Conservation (phyloP, 2,113 vertebrate genomes). For the Psettodes erumei region DNA sequence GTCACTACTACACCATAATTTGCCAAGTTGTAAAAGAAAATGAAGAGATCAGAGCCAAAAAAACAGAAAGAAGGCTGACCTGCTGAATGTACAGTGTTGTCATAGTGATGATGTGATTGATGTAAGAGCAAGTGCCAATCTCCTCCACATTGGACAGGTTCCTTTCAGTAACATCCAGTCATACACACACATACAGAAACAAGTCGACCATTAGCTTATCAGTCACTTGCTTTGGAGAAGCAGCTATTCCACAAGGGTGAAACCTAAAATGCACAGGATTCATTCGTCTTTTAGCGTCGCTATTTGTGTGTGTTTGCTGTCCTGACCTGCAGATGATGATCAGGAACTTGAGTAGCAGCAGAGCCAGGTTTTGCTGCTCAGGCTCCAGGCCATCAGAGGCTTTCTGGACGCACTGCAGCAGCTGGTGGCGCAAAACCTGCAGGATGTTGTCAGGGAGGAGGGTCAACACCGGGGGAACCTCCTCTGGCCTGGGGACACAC, state of each 20-base stretch:
- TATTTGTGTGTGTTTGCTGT: neutral
- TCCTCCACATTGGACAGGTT: slow-evolving; percentile 98
- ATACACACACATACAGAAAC: slow-evolving; percentile 5
- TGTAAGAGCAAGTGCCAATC: slow-evolving; percentile 97
- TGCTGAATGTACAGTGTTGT: slow-evolving; percentile 98
- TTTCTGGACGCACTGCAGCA: slow-evolving; percentile 96
- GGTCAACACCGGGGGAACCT: slow-evolving; percentile 92
- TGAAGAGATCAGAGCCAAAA: neutral
- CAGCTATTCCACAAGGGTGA: neutral
- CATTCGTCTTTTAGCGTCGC: neutral
- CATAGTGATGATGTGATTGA: slow-evolving; percentile 98
- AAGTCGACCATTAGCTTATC: neutral
- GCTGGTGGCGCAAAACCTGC: slow-evolving; percentile 93
- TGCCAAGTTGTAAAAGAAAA: neutral
- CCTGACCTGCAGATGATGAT: slow-evolving; percentile 96
- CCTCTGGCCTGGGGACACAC: slow-evolving; percentile 87
- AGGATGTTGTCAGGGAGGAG: slow-evolving; percentile 97
- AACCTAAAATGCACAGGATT: neutral
- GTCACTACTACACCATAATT: neutral
- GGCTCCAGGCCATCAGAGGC: slow-evolving; percentile 93
- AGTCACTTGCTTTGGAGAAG: no score
- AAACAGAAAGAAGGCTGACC: slow-evolving; percentile 74
- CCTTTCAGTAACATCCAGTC: slow-evolving; percentile 75
- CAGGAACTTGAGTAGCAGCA: slow-evolving; percentile 96
- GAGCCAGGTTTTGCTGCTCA: slow-evolving; percentile 91